A percentile compares a stretch with the other conserved stretches of the same genome.
Evolutionary conservation across 2,888 invertebrate species (phyloP).

Genomic region (Gortyna flavago): DNA sequence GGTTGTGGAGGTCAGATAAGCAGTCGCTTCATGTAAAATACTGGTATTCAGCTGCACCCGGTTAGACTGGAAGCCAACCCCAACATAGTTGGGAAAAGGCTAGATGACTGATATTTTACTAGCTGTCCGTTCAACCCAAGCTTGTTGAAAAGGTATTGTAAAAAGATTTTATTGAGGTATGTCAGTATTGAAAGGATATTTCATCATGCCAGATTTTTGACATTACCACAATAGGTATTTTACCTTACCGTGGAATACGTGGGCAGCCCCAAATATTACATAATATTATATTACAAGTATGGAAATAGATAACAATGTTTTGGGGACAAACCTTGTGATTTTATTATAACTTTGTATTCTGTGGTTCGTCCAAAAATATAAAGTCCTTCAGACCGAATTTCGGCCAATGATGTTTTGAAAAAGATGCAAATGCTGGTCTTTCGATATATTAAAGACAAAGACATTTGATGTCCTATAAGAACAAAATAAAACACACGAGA

Average conservation of each 20-base stretch:
- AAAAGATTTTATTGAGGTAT: constrained; percentile 71
- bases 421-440: no score
- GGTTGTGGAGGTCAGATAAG: no score
- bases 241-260: constrained; percentile 36
- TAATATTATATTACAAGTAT: constrained; percentile 12
- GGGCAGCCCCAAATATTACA: constrained; percentile 17
- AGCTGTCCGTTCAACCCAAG: constrained; percentile 25
- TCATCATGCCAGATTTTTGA: constrained; percentile 70
- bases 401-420: no score
- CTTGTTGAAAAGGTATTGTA: constrained; percentile 72
- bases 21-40: no score
- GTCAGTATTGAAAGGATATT: constrained; percentile 68
- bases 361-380: background rate
- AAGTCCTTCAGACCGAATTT: background rate
- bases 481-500: background rate
- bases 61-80: no score
- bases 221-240: constrained; percentile 61
- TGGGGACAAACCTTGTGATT: background rate
- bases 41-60: no score
- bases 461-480: background rate
- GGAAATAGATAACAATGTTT: constrained; percentile 26
- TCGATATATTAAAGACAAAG: background rate
- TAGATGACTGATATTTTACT: no score
- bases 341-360: background rate
- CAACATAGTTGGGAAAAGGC: no score